These are phyloP conservation scores for Phania funesta DNA, from an alignment of 2,888 invertebrate species.

Conservation along the genomic window DNA sequence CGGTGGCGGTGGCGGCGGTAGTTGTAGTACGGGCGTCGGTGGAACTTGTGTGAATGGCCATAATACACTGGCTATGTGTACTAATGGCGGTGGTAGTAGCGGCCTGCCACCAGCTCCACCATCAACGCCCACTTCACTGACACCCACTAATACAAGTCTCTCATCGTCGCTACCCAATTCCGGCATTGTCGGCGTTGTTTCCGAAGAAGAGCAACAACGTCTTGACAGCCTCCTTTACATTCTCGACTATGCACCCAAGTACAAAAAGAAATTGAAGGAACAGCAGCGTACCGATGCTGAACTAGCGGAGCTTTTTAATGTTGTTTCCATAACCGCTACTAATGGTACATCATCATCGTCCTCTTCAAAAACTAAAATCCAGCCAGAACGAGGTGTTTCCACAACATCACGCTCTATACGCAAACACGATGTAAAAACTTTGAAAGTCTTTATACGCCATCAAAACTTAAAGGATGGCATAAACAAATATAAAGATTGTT, in stretches of 20 bases:
- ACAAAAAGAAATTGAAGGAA: conserved; percentile 73
- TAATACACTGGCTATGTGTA: conserved; percentile 1
- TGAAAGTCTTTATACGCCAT: conserved; percentile 76
- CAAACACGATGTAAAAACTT: conserved; percentile 70
- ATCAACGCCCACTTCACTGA: conserved; percentile 76
- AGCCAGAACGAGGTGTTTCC: conserved; percentile 74
- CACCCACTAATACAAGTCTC: conserved; percentile 72
- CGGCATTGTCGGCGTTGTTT: conserved; percentile 48
- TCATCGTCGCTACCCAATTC: conserved; percentile 67
- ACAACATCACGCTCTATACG: conserved; percentile 75
- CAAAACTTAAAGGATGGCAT: conserved; percentile 74
- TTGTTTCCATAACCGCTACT: conserved; percentile 74
- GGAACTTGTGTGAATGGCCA: conserved; percentile 3
- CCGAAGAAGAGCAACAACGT: conserved; percentile 65
- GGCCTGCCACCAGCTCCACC: conserved; percentile 75
- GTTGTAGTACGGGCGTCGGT: conserved; percentile 50
- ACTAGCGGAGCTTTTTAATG: conserved; percentile 76
- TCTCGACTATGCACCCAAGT: conserved; percentile 71
- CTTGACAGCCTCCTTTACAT: conserved; percentile 69
- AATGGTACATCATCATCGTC: conserved; percentile 53
- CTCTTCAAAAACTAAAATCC: conserved; percentile 66
- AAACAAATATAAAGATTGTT: conserved; percentile 71
- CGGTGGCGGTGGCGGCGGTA: background rate
- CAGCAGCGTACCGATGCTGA: conserved; percentile 77
- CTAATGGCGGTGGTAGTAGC: conserved; percentile 57